These are phyloP conservation scores for Ceraclea dissimilis DNA, from an alignment of 2,888 invertebrate species.

Conservation along the genomic window DNA sequence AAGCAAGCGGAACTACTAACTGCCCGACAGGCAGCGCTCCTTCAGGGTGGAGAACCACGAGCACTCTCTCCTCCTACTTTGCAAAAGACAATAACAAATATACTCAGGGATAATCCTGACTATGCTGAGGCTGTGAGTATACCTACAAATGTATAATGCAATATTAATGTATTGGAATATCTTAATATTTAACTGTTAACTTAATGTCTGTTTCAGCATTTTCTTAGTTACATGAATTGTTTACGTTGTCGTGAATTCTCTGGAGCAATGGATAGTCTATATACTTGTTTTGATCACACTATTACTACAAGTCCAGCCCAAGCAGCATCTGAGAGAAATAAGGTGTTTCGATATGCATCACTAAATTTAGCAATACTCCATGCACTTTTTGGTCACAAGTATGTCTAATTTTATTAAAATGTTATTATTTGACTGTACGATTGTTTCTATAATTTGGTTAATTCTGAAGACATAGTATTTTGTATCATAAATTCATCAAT, in stretches of 20 bases:
- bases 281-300: constrained; percentile 74
- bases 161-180: constrained; percentile 4
- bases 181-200: constrained; percentile 2
- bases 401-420: constrained; percentile 29
- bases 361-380: constrained; percentile 86
- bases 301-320: constrained; percentile 31
- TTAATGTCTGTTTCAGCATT: constrained; percentile 65
- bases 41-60: constrained; percentile 74
- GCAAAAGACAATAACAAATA: constrained; percentile 64
- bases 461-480: not conserved
- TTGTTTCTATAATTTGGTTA: not conserved
- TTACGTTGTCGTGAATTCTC: constrained; percentile 81
- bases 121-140: constrained; percentile 72
- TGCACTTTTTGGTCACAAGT: constrained; percentile 78
- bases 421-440: not conserved
- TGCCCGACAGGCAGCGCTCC: constrained; percentile 74
- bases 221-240: constrained; percentile 83
- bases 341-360: constrained; percentile 79
- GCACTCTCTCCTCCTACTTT: constrained; percentile 70
- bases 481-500: too few relatives aligned
- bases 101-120: constrained; percentile 69
- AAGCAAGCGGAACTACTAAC: constrained; percentile 86
- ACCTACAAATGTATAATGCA: too few relatives aligned
- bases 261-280: constrained; percentile 70
- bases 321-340: constrained; percentile 44